Conservation (phyloP, 2,797 vertebrate species). For the Thripadectes ignobilis region DNA sequence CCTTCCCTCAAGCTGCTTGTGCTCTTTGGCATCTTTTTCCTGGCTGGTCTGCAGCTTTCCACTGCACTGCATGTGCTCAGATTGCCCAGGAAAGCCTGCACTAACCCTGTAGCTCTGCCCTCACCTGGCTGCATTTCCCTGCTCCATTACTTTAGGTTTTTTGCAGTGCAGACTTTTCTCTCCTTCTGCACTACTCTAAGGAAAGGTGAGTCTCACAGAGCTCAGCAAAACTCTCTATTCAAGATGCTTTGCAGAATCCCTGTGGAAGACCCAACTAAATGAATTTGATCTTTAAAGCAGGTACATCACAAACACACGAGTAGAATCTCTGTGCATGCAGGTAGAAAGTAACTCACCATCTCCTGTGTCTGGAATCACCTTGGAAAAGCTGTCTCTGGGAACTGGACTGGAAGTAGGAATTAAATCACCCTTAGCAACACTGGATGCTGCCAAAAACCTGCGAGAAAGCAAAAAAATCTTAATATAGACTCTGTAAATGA, state of each 20-base stretch:
- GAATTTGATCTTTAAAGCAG: neutral
- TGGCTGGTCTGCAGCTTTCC: neutral
- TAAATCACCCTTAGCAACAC: neutral
- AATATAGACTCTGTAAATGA: neutral
- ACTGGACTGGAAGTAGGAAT: neutral
- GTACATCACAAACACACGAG: neutral
- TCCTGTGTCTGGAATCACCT: neutral
- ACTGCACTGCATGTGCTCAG: neutral
- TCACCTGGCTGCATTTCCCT: neutral
- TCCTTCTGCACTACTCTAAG: neutral
- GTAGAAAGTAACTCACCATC: slow-evolving; percentile 13
- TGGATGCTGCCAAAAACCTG: neutral
- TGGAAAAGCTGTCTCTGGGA: neutral
- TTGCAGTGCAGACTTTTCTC: neutral
- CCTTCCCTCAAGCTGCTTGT: neutral
- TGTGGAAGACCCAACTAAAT: neutral
- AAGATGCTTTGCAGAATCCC: neutral
- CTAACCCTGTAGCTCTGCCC: neutral
- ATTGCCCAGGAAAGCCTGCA: neutral
- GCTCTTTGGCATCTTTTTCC: neutral
- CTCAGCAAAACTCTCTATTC: neutral
- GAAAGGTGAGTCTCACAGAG: neutral
- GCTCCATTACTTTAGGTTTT: neutral
- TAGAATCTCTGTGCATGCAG: neutral
- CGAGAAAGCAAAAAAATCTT: neutral